Conservation (phyloP, 2,113 vertebrate genomes). For the Patagioenas fasciata region DNA sequence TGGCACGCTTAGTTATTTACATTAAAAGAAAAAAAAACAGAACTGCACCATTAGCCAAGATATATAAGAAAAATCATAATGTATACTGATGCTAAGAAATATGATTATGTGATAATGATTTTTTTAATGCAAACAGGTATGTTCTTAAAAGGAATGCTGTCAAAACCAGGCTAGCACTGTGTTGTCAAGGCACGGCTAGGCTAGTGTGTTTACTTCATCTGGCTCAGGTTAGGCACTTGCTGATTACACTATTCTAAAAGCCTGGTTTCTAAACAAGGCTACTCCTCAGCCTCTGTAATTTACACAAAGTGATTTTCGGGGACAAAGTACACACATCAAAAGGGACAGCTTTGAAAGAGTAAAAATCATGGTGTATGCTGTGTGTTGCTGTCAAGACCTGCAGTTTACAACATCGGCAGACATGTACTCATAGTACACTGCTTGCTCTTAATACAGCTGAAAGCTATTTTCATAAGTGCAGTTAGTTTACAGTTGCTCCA, state of each 20-base stretch:
- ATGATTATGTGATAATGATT: rapidly evolving
- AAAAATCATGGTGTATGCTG: background rate
- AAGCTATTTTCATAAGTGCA: background rate
- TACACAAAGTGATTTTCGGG: background rate
- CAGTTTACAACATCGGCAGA: background rate
- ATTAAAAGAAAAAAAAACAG: background rate
- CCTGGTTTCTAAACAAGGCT: background rate
- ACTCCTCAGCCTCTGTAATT: background rate
- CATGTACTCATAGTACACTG: background rate
- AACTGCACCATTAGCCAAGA: background rate
- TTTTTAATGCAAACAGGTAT: background rate
- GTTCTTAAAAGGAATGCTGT: background rate
- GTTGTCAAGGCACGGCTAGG: background rate
- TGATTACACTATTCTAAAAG: background rate
- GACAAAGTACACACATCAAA: background rate
- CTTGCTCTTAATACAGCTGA: background rate
- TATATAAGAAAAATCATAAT: rapidly evolving
- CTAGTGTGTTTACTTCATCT: background rate
- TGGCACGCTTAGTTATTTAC: background rate
- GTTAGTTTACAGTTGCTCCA: background rate
- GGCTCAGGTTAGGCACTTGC: background rate
- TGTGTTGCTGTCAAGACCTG: background rate
- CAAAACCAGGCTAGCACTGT: background rate
- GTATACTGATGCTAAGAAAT: background rate
- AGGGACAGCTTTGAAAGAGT: background rate